Conservation (phyloP, 2,113 vertebrate species). For the Hemiprocne comata region DNA sequence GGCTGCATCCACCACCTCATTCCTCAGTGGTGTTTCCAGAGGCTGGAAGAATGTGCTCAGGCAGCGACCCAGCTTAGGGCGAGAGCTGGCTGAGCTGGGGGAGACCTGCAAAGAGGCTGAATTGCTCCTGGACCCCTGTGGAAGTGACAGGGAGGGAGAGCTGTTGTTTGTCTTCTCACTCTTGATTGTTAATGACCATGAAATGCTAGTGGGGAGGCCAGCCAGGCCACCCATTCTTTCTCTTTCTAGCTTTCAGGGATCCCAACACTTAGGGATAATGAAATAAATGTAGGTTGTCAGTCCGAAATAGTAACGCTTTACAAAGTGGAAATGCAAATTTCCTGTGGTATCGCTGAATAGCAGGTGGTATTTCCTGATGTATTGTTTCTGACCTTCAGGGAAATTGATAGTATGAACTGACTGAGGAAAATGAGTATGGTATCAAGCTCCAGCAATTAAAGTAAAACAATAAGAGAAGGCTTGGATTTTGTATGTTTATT, state of each 20-base stretch:
- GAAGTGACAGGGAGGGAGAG: neutral
- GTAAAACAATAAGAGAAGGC: slow-evolving; percentile 4
- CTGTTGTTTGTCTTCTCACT: slow-evolving; percentile 9
- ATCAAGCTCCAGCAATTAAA: slow-evolving; percentile 51
- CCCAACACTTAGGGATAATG: slow-evolving; percentile 7
- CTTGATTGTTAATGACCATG: slow-evolving; percentile 43
- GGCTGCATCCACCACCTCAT: neutral
- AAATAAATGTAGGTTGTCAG: slow-evolving; percentile 37
- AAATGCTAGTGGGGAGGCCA: neutral
- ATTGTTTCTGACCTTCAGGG: slow-evolving; percentile 72
- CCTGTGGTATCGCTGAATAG: slow-evolving; percentile 68
- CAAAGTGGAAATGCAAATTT: slow-evolving; percentile 75
- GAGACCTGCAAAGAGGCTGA: neutral
- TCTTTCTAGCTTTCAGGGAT: slow-evolving; percentile 21
- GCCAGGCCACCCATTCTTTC: neutral
- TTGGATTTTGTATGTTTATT: neutral
- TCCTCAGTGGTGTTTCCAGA: neutral
- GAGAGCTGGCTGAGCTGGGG: neutral
- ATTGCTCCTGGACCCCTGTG: neutral
- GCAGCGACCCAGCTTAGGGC: neutral
- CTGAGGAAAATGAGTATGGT: slow-evolving; percentile 55
- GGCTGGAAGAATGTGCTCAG: neutral
- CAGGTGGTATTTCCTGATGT: slow-evolving; percentile 74
- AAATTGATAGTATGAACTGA: slow-evolving; percentile 63
- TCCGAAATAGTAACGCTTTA: slow-evolving; percentile 58